phyloP scores from a whole-genome alignment of 2,888 invertebrate species.

The Diloba caeruleocephala region DNA sequence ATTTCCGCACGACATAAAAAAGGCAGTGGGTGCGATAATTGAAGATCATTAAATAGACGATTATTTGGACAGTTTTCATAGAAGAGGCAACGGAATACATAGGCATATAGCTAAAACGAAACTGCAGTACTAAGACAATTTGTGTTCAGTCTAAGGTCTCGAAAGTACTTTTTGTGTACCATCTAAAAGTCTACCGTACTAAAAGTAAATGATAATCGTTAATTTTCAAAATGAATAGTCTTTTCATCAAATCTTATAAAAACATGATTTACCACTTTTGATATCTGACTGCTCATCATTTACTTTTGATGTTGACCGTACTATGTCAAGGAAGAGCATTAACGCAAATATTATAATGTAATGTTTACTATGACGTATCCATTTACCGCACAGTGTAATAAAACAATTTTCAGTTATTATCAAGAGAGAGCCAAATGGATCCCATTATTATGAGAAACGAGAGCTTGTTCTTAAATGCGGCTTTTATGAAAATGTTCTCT shows the following conservation, averaged over 20 bases:
- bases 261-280: too few relatives aligned
- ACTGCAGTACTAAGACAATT: conserved; percentile 21
- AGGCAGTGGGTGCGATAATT: too few relatives aligned
- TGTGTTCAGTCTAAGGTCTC: conserved; percentile 26
- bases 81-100: too few relatives aligned
- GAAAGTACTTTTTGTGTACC: conserved; percentile 1
- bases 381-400: conserved; percentile 20
- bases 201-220: too few relatives aligned
- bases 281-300: too few relatives aligned
- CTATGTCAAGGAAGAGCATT: conserved; percentile 35
- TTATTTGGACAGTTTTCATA: too few relatives aligned
- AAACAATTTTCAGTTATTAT: conserved; percentile 56
- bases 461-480: conserved; percentile 61
- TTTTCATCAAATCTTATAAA: too few relatives aligned
- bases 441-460: conserved; percentile 61
- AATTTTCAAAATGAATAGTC: too few relatives aligned
- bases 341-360: conserved; percentile 14
- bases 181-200: too few relatives aligned
- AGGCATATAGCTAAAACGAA: conserved; percentile 19
- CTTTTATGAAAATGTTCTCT: conserved; percentile 68
- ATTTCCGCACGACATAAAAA: too few relatives aligned
- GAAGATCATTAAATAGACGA: too few relatives aligned
- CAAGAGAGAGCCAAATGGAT: conserved; percentile 55
- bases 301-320: too few relatives aligned
- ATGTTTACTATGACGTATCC: conserved; percentile 17